Conservation (phyloP, 2,888 invertebrate genomes). For the Escarpia spicata region DNA sequence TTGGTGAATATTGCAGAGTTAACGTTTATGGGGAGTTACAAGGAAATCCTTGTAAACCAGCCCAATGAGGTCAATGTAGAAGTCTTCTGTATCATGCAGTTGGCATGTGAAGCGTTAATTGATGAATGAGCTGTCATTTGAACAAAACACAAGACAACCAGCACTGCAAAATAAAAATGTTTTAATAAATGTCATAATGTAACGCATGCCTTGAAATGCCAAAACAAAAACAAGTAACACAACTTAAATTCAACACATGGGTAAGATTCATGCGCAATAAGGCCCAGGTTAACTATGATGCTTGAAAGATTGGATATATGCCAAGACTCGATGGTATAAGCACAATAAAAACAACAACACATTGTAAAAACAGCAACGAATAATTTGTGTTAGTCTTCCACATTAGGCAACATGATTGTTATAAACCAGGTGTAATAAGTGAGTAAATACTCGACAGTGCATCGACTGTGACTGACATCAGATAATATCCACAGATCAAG, state of each 20-base stretch:
- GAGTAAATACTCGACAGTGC: neutral
- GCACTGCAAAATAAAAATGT: neutral
- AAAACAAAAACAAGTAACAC: neutral
- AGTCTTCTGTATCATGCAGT: neutral
- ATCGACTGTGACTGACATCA: neutral
- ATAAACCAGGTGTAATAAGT: neutral
- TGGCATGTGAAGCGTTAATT: neutral
- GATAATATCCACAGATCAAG: neutral
- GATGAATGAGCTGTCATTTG: neutral
- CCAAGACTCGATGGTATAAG: neutral
- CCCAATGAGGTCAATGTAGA: too few species aligned
- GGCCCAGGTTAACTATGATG: neutral
- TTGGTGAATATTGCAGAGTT: too few species aligned
- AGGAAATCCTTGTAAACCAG: too few species aligned
- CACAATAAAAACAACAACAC: neutral
- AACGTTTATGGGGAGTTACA: too few species aligned
- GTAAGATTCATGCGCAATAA: neutral
- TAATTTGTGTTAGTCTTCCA: neutral
- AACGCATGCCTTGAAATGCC: neutral
- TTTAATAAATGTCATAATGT: constrained; percentile 3
- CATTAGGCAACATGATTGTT: neutral
- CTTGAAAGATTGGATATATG: neutral
- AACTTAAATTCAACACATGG: neutral
- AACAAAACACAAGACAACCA: neutral
- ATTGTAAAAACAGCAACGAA: neutral